phyloP scores from a whole-genome alignment of 2,888 invertebrate genomes.

The Bimastos eiseni region DNA sequence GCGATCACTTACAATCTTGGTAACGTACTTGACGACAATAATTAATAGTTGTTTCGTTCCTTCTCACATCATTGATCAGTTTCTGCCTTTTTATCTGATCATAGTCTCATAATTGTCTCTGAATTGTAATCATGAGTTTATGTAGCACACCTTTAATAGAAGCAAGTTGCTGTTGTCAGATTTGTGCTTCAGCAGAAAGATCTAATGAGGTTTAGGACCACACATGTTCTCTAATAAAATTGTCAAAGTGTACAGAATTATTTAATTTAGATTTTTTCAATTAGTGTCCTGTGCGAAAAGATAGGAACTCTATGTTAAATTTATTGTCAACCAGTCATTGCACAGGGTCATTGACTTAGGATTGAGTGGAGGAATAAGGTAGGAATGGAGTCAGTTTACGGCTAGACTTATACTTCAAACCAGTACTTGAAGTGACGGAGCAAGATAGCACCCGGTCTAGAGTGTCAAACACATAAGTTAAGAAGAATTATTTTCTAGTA shows the following conservation, averaged over 20 bases:
- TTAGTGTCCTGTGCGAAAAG: no score
- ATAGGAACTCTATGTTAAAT: not conserved
- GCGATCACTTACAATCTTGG: constrained; percentile 39
- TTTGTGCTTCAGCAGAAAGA: not conserved
- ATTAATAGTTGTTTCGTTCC: not conserved
- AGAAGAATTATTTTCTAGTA: no score
- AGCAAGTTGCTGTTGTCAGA: not conserved
- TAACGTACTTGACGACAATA: constrained; percentile 8
- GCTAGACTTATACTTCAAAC: no score
- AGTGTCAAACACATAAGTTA: no score
- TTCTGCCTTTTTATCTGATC: not conserved
- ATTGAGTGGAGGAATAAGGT: no score
- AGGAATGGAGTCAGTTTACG: no score
- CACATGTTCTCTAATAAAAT: not conserved
- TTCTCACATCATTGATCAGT: not conserved
- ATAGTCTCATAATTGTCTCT: not conserved
- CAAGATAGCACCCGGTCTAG: no score
- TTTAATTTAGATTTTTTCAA: no score
- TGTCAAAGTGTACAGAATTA: not conserved
- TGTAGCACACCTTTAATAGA: no score
- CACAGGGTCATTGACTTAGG: no score
- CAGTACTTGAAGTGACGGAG: no score
- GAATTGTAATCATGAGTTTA: no score
- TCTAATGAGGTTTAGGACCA: not conserved
- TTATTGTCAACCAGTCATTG: not conserved